Evolutionary conservation across 2,797 vertebrate species (phyloP), one percentile per base, ranked within the genome.

Genomic region (Caiman crocodilus): DNA sequence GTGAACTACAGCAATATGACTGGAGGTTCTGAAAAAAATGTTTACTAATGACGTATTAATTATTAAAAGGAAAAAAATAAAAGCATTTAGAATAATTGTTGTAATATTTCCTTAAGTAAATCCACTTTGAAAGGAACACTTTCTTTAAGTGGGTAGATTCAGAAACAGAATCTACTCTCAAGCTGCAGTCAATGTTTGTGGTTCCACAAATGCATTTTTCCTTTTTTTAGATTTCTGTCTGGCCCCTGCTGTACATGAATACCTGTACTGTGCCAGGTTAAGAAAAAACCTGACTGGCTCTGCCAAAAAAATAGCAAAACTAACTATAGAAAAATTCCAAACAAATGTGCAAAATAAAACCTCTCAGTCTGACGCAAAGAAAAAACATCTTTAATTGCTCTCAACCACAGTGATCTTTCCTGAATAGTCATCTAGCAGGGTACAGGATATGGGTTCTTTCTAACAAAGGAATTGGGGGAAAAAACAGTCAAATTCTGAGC

Each of bases 371-470:
- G 61, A 7, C 7, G 42, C 42, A 50, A 25, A 14, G 69, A 14
- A 79, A 30, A 2, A 93, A 58, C 30, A 73, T 73, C 69, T 50
- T 50, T 50, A 15, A 21, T 73, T 21, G 14, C 26, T 25, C 13
- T 50, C 14, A 50, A 16, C 2, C 15, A 8, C 10, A 26, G 23
- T 26, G 84, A 91, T 77, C 30, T 59, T 65, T 90, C 28, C 76
- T 58, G 79, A 79, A 82, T 50, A 76, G 57, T 25, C 23, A 20
- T 84, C 74, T 25, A 71, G 35, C 4, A 4, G 56, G 55, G 56
- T 71, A 50, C 69, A 84, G 55, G 61, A 90, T 9, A 42, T 60
- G 75, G 61, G 79, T 85, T 87, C 69, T 67, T 87, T 88, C 89
- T 8, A 32, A 65, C 71, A 82, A 28, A 50, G 42, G 42, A 50